Percentiles rank a stretch among this genome's conserved stretches.
Evolutionary conservation across 2,888 invertebrate genomes (phyloP).

Genomic region (Hyalella azteca): DNA sequence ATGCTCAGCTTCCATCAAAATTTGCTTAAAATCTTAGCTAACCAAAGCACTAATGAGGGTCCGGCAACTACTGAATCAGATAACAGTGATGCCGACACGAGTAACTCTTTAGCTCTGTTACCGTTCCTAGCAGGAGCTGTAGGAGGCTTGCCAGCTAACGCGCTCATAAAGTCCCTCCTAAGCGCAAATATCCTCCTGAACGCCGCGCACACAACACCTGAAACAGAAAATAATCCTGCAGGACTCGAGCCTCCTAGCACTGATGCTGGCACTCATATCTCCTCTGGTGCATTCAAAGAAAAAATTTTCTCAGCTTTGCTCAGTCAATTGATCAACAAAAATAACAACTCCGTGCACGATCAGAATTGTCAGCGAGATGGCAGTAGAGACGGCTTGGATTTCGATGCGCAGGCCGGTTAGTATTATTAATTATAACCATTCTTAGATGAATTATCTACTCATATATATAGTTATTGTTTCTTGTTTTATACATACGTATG

Average conservation of each 20-base stretch:
- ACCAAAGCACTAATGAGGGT: not conserved
- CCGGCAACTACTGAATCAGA: not conserved
- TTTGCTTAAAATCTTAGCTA: not conserved
- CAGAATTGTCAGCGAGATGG: too few species aligned
- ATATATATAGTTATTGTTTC: too few species aligned
- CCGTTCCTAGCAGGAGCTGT: not conserved
- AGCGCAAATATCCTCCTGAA: constrained; percentile 7
- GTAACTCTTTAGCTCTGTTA: not conserved
- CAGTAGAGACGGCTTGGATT: too few species aligned
- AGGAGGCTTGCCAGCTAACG: not conserved
- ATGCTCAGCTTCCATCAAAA: constrained; percentile 13
- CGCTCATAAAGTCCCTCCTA: not conserved
- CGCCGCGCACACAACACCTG: not conserved
- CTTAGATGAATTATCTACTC: too few species aligned
- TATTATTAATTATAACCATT: too few species aligned
- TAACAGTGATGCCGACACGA: not conserved
- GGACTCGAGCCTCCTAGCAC: not conserved
- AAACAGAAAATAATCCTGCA: not conserved
- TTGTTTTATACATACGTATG: too few species aligned
- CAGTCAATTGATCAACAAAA: constrained; percentile 18
- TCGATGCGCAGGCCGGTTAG: too few species aligned
- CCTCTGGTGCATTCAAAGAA: not conserved
- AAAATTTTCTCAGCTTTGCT: not conserved
- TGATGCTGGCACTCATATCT: not conserved
- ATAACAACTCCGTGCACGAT: not conserved